Base-by-base conservation (phyloP, 2,113 vertebrate species). In the Lepisosteus osseus region DNA sequence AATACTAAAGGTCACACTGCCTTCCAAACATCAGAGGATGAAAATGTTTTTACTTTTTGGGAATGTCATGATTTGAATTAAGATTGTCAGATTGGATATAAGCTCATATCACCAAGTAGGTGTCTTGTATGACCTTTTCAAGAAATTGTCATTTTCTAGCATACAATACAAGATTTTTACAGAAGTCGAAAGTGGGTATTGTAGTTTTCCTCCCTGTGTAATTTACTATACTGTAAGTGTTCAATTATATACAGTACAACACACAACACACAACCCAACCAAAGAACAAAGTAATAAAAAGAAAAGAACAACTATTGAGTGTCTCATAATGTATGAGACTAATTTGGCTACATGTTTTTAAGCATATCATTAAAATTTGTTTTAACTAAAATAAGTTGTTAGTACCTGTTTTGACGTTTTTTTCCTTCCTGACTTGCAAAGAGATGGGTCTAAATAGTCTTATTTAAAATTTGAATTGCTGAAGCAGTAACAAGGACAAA, bases 51-150 rank as follows among this genome's bases (percentile, higher is more conserved):
- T 83, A 80, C 87, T 88, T 88, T 87, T 79, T 67, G 80, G 79
- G 86, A 85, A 88, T 90, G 88, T 91, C 90, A 92, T 86, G 86
- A 90, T 92, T 88, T 91, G 87, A 92, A 90, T 93, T 91, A 91
- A 90, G 90, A 93, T 90, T 87, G 87, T 92, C 89, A 89, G 89
- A 91, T 90, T 89, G 87, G 82, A 85, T 86, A 80, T 86, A 85
- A 86, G 85, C 86, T 86, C 72, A 78, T 87, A 87, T 89, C 79
- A 78, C 82, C 71, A 83, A 77, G 82, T 87, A 79, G 83, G 75
- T 82, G 82, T 88, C 89, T 83, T 87, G 82, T 90, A 83, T 92
- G 91, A 93, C 91, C 91, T 93, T 93, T 93, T 90, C 87, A 86
- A 86, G 82, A 83, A 90, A 91, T 91, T 92, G 90, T 93, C 90